Base-by-base conservation (phyloP, 2,888 invertebrate species). In the Amphiduros pacificus region DNA sequence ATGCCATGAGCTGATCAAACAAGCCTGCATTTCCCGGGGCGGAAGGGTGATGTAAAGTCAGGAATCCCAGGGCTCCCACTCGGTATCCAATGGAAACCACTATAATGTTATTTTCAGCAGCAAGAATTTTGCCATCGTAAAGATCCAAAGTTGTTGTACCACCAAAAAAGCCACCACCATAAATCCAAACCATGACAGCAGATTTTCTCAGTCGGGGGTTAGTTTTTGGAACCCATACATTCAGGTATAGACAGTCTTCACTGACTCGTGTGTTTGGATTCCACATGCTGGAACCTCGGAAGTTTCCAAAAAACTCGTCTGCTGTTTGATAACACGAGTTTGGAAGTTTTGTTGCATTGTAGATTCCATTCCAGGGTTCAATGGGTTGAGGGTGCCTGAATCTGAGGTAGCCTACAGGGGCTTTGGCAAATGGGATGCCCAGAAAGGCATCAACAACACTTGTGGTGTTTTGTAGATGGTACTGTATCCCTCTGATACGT, bases 241-340 rank as follows among this genome's bases (percentile, higher is more conserved):
- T 96, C 73, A 97, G 87, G 83, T 94, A 95, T 59, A 97, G 88
- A 83, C 97, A 97, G 85, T 97, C 96, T 86, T 97, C 96, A 81
- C 89, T 91, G 76, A 92, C 85, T 58, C 89, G 89, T 14, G 94
- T 95, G 82, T 96, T 95, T 52, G 94, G 92, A 84, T 95, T 95
- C 96, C 96, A 97, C 90, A 95, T 92, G 77, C 89, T 90, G 58
- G 93, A 61, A 9, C 61, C 67, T 2, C 51, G 32, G 56, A 69
- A 67, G 29, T 56, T 54, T 1, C 66, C 68, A 40, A 71, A 70
- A 22, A 60, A 54, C 1, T 40, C 31, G 36, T 69, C 69, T 6
- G 69, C 68, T n/a, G 52, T 48, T 40, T 70, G 71, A 29, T 65
- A 70, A 55, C 69, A 70, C 5, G 71, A 68, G 54, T 68, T 68